Conservation (phyloP, 1,140 invertebrate species). For the Littorina saxatilis region DNA sequence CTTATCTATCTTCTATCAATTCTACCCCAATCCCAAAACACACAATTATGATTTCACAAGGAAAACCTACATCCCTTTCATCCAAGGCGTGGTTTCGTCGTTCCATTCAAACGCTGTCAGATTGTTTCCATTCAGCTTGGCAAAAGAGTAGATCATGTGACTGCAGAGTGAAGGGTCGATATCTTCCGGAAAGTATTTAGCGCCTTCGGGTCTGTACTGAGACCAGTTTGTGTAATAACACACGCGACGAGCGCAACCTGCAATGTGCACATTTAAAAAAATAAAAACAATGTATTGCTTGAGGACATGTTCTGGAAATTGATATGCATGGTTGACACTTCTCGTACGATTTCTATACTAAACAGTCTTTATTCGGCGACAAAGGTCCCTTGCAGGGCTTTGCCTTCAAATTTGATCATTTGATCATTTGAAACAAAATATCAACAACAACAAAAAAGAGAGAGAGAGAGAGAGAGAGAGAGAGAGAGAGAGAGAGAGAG, state of each 20-base stretch:
- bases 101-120: slow-evolving; percentile 62
- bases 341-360: not conserved
- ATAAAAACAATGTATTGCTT: not conserved
- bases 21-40: too few species aligned
- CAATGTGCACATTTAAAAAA: not conserved
- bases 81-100: slow-evolving; percentile 47
- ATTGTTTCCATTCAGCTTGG: slow-evolving; percentile 79
- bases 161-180: slow-evolving; percentile 86
- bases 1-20: too few species aligned
- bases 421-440: too few species aligned
- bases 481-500: too few species aligned
- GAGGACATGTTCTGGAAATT: not conserved
- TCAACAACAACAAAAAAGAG: too few species aligned
- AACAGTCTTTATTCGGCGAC: not conserved
- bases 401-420: too few species aligned
- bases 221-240: too few species aligned
- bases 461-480: too few species aligned
- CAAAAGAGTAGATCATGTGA: slow-evolving; percentile 88
- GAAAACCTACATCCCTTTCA: not conserved
- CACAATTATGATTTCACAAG: too few species aligned
- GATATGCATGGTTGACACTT: not conserved
- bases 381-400: too few species aligned
- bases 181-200: slow-evolving; percentile 80
- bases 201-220: slow-evolving; percentile 58
- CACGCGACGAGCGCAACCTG: slow-evolving; percentile 40